Evolutionary conservation across 2,113 vertebrate genomes (phyloP), one percentile per base, ranked within the genome.

Genomic region (Cercocebus atys): DNA sequence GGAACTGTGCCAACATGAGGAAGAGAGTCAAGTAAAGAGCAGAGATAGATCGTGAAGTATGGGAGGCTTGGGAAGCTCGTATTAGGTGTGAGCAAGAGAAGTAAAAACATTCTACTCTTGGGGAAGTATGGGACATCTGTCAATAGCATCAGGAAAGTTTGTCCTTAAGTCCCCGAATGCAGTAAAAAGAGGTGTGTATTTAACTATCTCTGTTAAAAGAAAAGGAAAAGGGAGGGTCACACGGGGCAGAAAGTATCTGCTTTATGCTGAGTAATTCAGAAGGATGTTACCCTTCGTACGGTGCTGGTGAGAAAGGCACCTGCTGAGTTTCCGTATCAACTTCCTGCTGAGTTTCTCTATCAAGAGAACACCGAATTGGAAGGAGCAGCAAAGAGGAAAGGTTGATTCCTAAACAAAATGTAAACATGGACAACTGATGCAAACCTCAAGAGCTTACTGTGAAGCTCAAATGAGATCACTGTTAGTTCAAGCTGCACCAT

Each of bases 241-340:
- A 35, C 75, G 40, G 94, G 64, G 81, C 70, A 92, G 64, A 95
- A 87, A 78, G 43, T 87, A 91, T 80, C 27, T 72, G 87, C 92
- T 96, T 90, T 90, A 72, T 85, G 90, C 40, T 83, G 83, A 97
- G 95, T 35, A 61, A 93, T 90, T 84, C 80, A 72, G 92, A 89
- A 94, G 78, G 92, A 43, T 47, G 75, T n/a, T 87, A 32, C 55
- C 89, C 68, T 80, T 94, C 95, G 80, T 35, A 43, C 3, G 25
- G 92, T 22, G 90, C 95, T 87, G 79, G 78, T 50, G 57, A 90
- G 93, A 93, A 84, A 94, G 43, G 52, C 38, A 59, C 94, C 89
- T 84, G 97, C 97, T 97, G 96, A 32, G 94, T 95, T 96, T 90
- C 92, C 87, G 0, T n/a, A 93, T 93, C 94, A 84, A 66, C 82